Evolutionary conservation across 2,888 invertebrate genomes (phyloP).

Genomic region (Sphinx pinastri): DNA sequence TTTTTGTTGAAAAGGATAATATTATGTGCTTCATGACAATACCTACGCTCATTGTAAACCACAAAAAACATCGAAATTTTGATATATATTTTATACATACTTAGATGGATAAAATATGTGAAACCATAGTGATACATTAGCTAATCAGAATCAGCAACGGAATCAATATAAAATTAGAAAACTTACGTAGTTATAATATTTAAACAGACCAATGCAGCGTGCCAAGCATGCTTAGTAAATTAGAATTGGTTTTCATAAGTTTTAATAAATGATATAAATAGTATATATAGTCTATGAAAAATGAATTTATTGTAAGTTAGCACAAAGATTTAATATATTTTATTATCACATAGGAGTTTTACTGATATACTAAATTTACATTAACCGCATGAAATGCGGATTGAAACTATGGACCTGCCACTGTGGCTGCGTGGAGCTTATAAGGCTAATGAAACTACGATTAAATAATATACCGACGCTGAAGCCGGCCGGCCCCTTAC

Average conservation of each 20-base stretch:
- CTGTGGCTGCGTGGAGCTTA: slow-evolving; percentile 67
- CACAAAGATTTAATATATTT: slow-evolving; percentile 85
- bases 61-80: slow-evolving; percentile 69
- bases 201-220: slow-evolving; percentile 77
- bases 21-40: slow-evolving; percentile 63
- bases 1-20: not conserved
- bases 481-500: slow-evolving; percentile 12
- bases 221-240: slow-evolving; percentile 76
- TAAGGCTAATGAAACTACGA: slow-evolving; percentile 18
- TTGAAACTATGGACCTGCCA: slow-evolving; percentile 62
- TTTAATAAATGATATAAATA: slow-evolving; percentile 62
- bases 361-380: slow-evolving; percentile 81
- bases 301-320: slow-evolving; percentile 84
- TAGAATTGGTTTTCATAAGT: slow-evolving; percentile 73
- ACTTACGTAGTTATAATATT: slow-evolving; percentile 56
- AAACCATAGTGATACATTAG: slow-evolving; percentile 51
- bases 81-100: slow-evolving; percentile 53
- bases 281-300: slow-evolving; percentile 80
- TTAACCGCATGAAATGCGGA: slow-evolving; percentile 76
- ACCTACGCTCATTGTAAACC: slow-evolving; percentile 58
- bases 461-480: slow-evolving; percentile 15
- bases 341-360: slow-evolving; percentile 82
- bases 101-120: slow-evolving; percentile 52
- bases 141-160: slow-evolving; percentile 53
- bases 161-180: slow-evolving; percentile 50